Evolutionary conservation across 2,113 vertebrate genomes (phyloP).

Genomic region (Suricata suricatta): DNA sequence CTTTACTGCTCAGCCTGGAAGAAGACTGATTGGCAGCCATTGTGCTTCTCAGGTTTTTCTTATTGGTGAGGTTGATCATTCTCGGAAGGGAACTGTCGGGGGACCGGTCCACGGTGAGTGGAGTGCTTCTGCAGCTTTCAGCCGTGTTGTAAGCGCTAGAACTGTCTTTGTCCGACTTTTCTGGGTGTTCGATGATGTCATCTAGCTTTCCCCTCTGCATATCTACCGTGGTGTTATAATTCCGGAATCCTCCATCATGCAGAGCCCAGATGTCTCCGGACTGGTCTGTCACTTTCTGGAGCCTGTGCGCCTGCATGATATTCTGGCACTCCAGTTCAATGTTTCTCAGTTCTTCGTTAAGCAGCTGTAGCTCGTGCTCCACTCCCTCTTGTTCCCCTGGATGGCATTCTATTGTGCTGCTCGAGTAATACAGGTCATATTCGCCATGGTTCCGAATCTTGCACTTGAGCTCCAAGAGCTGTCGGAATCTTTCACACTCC

Average conservation of each 20-base stretch:
- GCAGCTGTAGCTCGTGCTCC: constrained; percentile 94
- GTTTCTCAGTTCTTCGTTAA: constrained; percentile 96
- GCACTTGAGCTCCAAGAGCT: constrained; percentile 96
- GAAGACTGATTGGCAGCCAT: constrained; percentile 77
- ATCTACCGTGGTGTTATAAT: constrained; percentile 85
- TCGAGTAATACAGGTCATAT: constrained; percentile 95
- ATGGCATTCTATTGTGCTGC: constrained; percentile 92
- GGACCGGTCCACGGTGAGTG: constrained; percentile 92
- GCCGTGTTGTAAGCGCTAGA: constrained; percentile 98
- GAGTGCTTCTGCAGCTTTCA: constrained; percentile 95
- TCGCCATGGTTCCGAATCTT: constrained; percentile 94
- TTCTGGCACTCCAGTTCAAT: constrained; percentile 98
- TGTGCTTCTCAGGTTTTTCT: constrained; percentile 92
- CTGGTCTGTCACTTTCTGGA: constrained; percentile 89
- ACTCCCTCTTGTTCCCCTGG: constrained; percentile 90
- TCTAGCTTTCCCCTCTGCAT: constrained; percentile 86
- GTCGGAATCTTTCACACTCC: constrained; percentile 93
- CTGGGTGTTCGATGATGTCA: constrained; percentile 92
- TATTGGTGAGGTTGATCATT: constrained; percentile 93
- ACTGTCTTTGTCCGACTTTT: constrained; percentile 98
- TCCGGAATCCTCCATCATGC: constrained; percentile 86
- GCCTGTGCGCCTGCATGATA: constrained; percentile 96
- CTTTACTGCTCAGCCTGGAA: constrained; percentile 83
- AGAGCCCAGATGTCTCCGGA: constrained; percentile 87
- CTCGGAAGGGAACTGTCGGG: constrained; percentile 95